These are phyloP conservation scores for Mesorhabditis belari DNA, from an alignment of 2,888 invertebrate genomes.

Conservation along the genomic window DNA sequence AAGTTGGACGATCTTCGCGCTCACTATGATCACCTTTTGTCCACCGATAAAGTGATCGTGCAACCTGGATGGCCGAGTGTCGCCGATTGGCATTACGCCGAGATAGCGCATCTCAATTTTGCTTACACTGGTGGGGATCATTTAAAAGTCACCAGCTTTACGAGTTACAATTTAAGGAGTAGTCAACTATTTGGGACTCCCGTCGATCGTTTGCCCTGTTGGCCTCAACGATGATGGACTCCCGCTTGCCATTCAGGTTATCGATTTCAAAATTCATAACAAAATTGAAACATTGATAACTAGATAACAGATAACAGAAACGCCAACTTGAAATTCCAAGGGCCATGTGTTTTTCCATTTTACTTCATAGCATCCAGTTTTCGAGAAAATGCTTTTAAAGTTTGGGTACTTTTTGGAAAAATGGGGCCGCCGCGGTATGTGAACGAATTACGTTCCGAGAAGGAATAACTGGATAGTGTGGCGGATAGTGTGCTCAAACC, in stretches of 20 bases:
- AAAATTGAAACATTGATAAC: too few species aligned
- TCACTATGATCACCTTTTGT: neutral
- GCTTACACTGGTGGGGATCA: neutral
- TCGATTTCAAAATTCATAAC: too few species aligned
- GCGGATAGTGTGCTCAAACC: too few species aligned
- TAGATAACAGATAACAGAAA: too few species aligned
- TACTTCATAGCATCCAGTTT: too few species aligned
- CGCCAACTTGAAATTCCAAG: too few species aligned
- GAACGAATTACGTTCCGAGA: too few species aligned
- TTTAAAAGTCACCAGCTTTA: neutral
- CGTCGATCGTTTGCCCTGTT: neutral
- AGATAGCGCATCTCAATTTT: neutral
- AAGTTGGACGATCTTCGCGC: neutral
- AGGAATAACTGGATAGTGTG: too few species aligned
- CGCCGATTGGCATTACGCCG: neutral
- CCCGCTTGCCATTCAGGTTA: neutral
- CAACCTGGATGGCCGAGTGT: neutral
- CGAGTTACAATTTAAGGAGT: neutral
- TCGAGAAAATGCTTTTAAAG: too few species aligned
- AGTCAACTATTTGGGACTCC: neutral
- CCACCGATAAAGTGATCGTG: neutral
- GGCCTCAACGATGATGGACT: neutral
- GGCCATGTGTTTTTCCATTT: too few species aligned
- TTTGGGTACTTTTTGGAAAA: too few species aligned
- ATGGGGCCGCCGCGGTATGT: too few species aligned